Conservation (phyloP, 2,797 vertebrate genomes). For the Sebastes flavidus region DNA sequence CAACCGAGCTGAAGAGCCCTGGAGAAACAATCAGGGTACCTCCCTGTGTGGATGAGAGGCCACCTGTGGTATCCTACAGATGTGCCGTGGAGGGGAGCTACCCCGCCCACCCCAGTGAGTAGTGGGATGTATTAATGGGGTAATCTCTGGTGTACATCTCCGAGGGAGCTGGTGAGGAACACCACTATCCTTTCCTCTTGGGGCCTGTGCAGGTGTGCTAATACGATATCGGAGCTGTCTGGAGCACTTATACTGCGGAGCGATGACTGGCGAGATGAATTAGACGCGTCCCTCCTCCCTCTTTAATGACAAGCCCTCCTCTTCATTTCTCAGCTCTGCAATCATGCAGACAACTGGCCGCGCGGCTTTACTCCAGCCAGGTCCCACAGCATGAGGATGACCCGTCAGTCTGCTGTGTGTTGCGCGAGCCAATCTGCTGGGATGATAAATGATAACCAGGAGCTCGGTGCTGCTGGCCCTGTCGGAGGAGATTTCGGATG, state of each 20-base stretch:
- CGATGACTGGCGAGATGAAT: slow-evolving; percentile 55
- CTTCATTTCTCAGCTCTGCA: slow-evolving; percentile 63
- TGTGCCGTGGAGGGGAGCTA: slow-evolving; percentile 50
- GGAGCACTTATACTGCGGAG: slow-evolving; percentile 43
- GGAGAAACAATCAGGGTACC: slow-evolving; percentile 45
- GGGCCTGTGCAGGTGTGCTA: slow-evolving; percentile 80
- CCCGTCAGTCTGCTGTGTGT: slow-evolving; percentile 74
- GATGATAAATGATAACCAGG: slow-evolving; percentile 85
- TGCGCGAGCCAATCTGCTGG: slow-evolving; percentile 76
- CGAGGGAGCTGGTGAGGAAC: slow-evolving; percentile 74
- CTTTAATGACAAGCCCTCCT: slow-evolving; percentile 64
- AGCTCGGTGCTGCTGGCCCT: slow-evolving; percentile 75
- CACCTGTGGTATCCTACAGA: slow-evolving; percentile 69
- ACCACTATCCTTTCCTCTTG: slow-evolving; percentile 78
- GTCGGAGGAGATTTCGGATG: slow-evolving; percentile 79
- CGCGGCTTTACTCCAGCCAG: slow-evolving; percentile 67
- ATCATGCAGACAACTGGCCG: slow-evolving; percentile 66
- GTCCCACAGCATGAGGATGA: slow-evolving; percentile 75
- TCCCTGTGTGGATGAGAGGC: slow-evolving; percentile 38
- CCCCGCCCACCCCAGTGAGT: slow-evolving; percentile 65
- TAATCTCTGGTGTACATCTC: slow-evolving; percentile 83
- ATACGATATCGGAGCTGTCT: slow-evolving; percentile 66
- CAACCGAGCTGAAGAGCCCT: slow-evolving; percentile 31
- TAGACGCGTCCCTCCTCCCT: slow-evolving; percentile 44
- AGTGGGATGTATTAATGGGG: slow-evolving; percentile 89